phyloP scores from a whole-genome alignment of 2,888 invertebrate species.

The Penaeus monodon region DNA sequence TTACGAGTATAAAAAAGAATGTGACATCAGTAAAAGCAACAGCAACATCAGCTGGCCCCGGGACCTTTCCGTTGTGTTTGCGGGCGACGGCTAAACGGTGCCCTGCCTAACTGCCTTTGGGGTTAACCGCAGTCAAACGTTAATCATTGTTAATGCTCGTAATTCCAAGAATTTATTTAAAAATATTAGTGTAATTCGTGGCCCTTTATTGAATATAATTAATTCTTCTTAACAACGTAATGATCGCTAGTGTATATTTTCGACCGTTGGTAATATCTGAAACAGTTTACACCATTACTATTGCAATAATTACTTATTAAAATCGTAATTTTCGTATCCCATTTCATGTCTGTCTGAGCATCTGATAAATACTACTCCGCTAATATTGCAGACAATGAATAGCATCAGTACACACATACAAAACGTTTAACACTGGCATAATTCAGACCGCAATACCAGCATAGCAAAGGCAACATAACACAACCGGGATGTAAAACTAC shows the following conservation, averaged over 20 bases:
- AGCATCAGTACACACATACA: too few relatives aligned
- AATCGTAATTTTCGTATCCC: too few relatives aligned
- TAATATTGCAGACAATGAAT: too few relatives aligned
- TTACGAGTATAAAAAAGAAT: not conserved
- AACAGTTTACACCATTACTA: not conserved
- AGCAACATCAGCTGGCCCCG: not conserved
- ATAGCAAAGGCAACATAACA: too few relatives aligned
- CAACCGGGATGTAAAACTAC: too few relatives aligned
- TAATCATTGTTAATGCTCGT: conserved; percentile 18
- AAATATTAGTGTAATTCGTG: conserved; percentile 1
- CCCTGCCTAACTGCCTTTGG: not conserved
- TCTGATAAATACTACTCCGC: too few relatives aligned
- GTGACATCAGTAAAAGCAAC: not conserved
- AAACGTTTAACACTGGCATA: too few relatives aligned
- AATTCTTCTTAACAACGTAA: conserved; percentile 21
- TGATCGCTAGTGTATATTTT: not conserved
- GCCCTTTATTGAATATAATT: conserved; percentile 14
- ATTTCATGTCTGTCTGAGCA: too few relatives aligned
- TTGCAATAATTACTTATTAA: too few relatives aligned
- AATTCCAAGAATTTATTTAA: not conserved
- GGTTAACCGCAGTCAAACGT: conserved; percentile 23
- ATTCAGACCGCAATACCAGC: too few relatives aligned
- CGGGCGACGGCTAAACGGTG: too few relatives aligned
- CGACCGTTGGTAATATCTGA: not conserved
- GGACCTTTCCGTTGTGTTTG: too few relatives aligned